Evolutionary conservation across 2,888 invertebrate species (phyloP).

Genomic region (Agrilus cyanescens): DNA sequence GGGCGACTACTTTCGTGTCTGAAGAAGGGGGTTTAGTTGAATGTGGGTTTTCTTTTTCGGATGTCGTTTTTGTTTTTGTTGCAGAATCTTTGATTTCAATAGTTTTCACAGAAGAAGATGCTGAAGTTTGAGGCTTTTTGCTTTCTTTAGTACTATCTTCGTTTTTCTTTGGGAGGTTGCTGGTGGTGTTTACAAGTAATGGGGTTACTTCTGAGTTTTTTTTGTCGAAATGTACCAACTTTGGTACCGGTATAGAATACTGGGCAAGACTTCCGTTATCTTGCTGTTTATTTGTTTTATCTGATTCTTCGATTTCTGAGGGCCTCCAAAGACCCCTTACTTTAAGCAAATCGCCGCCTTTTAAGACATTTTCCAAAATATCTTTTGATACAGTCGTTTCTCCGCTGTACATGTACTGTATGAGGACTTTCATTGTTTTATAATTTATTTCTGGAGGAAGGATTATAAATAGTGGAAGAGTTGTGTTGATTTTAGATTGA

Average conservation of each 20-base stretch:
- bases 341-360: constrained; percentile 71
- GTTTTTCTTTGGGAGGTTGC: too few relatives aligned
- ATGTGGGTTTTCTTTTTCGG: constrained; percentile 1
- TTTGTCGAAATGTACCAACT: too few relatives aligned
- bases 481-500: constrained; percentile 27
- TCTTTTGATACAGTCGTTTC: constrained; percentile 79
- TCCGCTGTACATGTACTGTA: constrained; percentile 75
- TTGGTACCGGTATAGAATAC: too few relatives aligned
- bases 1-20: background rate
- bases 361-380: constrained; percentile 65
- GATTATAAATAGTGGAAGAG: constrained; percentile 49
- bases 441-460: constrained; percentile 72
- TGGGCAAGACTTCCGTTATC: too few relatives aligned
- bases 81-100: too few relatives aligned
- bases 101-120: too few relatives aligned
- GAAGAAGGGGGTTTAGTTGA: too few relatives aligned
- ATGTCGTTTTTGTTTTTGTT: too few relatives aligned
- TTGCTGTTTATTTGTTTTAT: constrained; percentile 7
- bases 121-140: too few relatives aligned
- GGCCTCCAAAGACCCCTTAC: constrained; percentile 71
- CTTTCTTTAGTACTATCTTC: too few relatives aligned
- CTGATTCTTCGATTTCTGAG: constrained; percentile 36
- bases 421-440: constrained; percentile 65
- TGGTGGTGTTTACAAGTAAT: too few relatives aligned
- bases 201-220: too few relatives aligned